Conservation (phyloP, 2,113 vertebrate genomes). For the Pachycephala philippinensis region DNA sequence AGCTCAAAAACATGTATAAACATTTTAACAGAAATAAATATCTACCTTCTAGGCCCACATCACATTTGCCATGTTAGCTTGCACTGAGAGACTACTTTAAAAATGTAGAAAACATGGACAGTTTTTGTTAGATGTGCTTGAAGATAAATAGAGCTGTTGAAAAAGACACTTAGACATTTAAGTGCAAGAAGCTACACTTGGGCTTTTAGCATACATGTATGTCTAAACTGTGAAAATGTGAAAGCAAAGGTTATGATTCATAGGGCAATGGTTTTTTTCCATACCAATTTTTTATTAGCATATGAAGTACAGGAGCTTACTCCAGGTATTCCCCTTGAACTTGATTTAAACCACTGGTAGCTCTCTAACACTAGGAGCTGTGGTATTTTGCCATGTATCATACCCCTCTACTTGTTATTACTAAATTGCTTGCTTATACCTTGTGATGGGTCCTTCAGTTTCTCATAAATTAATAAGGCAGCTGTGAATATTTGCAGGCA, state of each 20-base stretch:
- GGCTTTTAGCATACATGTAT: constrained; percentile 61
- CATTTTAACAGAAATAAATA: not conserved
- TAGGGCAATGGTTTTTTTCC: constrained; percentile 37
- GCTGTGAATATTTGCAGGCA: constrained; percentile 64
- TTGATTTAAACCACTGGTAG: constrained; percentile 53
- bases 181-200: constrained; percentile 43
- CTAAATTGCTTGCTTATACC: constrained; percentile 72
- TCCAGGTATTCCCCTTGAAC: constrained; percentile 38
- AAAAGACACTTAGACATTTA: constrained; percentile 20
- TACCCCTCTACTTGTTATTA: constrained; percentile 44
- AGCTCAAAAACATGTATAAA: not conserved
- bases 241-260: constrained; percentile 59
- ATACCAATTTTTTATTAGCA: constrained; percentile 52
- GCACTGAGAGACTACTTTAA: not conserved
- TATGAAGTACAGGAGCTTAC: not conserved
- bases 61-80: not conserved
- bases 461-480: constrained; percentile 77
- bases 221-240: constrained; percentile 57
- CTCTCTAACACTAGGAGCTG: not conserved
- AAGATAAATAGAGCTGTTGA: constrained; percentile 35
- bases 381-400: constrained; percentile 33
- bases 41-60: not conserved
- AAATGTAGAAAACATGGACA: not conserved
- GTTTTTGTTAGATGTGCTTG: not conserved
- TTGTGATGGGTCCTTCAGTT: constrained; percentile 65